Percentiles rank a stretch among this genome's conserved stretches.
phyloP scores from a whole-genome alignment of 1,140 invertebrate species.

The Melitaea cinxia region DNA sequence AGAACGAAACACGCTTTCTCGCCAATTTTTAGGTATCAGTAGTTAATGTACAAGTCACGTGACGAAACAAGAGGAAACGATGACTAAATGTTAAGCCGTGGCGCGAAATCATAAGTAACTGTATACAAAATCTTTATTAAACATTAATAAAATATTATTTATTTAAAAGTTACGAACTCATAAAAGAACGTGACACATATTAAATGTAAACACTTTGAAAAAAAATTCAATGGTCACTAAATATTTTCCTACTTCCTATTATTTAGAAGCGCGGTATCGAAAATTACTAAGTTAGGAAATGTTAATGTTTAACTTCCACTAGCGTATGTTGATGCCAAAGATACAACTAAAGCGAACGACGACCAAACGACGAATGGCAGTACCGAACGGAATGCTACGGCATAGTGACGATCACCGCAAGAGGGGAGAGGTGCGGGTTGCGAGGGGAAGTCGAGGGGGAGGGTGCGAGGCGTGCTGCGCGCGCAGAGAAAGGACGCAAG shows the following conservation, averaged over 20 bases:
- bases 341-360: constrained; percentile 54
- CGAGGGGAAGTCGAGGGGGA: constrained; percentile 31
- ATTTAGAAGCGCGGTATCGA: constrained; percentile 15
- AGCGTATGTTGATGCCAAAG: constrained; percentile 31
- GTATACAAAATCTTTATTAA: not conserved
- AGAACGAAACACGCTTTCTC: constrained; percentile 43
- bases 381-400: constrained; percentile 55
- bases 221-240: constrained; percentile 20
- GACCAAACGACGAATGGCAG: constrained; percentile 68
- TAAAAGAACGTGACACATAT: not conserved
- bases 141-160: not conserved
- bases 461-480: constrained; percentile 59
- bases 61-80: constrained; percentile 48
- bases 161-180: constrained; percentile 4
- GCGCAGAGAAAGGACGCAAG: constrained; percentile 78
- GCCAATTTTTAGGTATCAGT: constrained; percentile 37
- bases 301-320: constrained; percentile 57
- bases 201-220: constrained; percentile 18
- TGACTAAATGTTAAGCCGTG: constrained; percentile 36
- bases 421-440: constrained; percentile 46
- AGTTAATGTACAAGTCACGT: constrained; percentile 50
- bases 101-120: constrained; percentile 4
- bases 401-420: constrained; percentile 53
- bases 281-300: constrained; percentile 17
- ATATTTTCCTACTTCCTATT: constrained; percentile 13